Conservation (phyloP, 1,140 invertebrate genomes). For the Cecropterus lyciades region DNA sequence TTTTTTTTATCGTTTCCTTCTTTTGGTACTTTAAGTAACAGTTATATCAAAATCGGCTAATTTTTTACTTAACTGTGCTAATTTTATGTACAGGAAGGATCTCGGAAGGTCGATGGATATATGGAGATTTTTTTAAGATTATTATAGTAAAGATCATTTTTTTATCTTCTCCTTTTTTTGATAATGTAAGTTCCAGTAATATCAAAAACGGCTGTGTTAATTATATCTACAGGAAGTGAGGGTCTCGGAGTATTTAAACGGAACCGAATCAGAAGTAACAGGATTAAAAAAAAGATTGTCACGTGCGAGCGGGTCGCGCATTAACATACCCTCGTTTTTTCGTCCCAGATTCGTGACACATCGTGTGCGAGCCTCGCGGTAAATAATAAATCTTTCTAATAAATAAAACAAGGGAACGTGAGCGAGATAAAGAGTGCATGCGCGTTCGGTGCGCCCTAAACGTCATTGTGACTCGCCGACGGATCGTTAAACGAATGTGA, state of each 20-base stretch:
- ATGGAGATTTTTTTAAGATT: no score
- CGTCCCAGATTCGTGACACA: conserved; percentile 77
- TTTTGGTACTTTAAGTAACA: no score
- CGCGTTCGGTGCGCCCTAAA: conserved; percentile 69
- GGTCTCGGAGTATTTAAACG: conserved; percentile 28
- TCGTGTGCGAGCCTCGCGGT: conserved; percentile 77
- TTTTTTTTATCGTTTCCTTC: no score
- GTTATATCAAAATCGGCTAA: no score
- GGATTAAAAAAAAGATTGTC: conserved; percentile 68
- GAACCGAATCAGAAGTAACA: conserved; percentile 39
- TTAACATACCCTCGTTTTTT: conserved; percentile 80
- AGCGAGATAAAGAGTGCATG: conserved; percentile 75
- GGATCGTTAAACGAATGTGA: conserved; percentile 78
- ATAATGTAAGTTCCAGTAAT: not conserved
- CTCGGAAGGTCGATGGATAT: no score
- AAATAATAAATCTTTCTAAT: conserved; percentile 84
- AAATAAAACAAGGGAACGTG: conserved; percentile 82
- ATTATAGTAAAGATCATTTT: no score
- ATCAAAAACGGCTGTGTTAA: no score
- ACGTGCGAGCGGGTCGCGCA: conserved; percentile 68
- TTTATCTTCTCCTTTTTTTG: no score
- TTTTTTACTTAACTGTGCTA: no score
- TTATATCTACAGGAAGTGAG: conserved; percentile 25
- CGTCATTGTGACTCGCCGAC: conserved; percentile 69
- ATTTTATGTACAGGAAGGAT: conserved; percentile 21